Evolutionary conservation across 2,888 invertebrate species (phyloP), one percentile per base, ranked within the genome.

Genomic region (Gymnocheta viridis): DNA sequence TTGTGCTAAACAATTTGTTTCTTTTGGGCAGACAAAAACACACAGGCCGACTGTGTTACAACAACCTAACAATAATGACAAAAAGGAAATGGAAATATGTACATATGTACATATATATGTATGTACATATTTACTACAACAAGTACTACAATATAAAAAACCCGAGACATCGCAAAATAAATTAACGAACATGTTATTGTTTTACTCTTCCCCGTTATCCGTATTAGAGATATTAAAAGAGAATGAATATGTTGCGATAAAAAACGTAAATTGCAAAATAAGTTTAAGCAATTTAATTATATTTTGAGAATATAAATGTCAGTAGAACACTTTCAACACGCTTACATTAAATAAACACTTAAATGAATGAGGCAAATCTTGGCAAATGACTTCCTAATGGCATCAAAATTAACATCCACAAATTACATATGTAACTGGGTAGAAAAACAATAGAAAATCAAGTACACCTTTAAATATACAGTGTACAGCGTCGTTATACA

Each of bases 151-250:
- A 49, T 19, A 29, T n/a, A 41, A 58, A 44, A 67, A 74, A 54
- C 27, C 17, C 66, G 41, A 38, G 44, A 35, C 47, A 29, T 44
- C 58, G 41, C 67, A 80, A 80, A 80, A 51, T 35, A 56, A 54
- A 64, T 76, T 64, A 72, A 47, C 35, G 47, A 35, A 24, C 12
- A 35, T 22, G 9, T 58, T 66, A 19, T 32, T 29, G 1, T 47
- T 47, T 27, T 64, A 19, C 19, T 7, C 22, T 22, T 22, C 9
- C n/a, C n/a, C 4, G 2, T 19, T 47, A 32, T 32, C 14, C 41
- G 2, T 41, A n/a, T n/a, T n/a, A n/a, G n/a, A 10, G 12, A 1
- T 14, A 1, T 14, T 12, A 38, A 14, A 38, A 38, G 2, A n/a
- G n/a, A n/a, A 38, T 10, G 12, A 10, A 2, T 2, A 12, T 3